Base-by-base conservation (phyloP, 53 echinoderm and acorn worm genomes). In the Actinopyga echinites region DNA sequence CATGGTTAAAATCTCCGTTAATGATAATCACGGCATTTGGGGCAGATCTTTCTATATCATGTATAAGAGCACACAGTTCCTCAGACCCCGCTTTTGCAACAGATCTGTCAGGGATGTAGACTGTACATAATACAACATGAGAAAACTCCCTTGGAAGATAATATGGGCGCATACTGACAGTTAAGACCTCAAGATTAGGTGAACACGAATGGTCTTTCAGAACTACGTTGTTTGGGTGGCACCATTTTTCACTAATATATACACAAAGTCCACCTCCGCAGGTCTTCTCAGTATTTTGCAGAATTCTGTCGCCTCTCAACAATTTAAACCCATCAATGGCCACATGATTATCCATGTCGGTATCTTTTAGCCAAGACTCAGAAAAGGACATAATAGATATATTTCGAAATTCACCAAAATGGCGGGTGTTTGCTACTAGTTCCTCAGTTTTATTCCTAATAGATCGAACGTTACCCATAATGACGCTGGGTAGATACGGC, bases 251-350 rank as follows among this genome's bases (percentile, higher is more conserved):
- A 33, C 23, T 71, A 35, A 71, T 37, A 40, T 23, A 32, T 2
- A 38, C 71, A 2, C 37, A 34, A 17, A 36, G 20, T 37, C 44
- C 34, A n/a, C 25, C 21, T 15, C n/a, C n/a, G n/a, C n/a, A n/a
- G n/a, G n/a, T n/a, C n/a, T n/a, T n/a, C n/a, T n/a, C n/a, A n/a
- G 34, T 25, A 34, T 71, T 54, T 26, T 52, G 20, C 52, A 54
- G 56, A 26, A 77, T 77, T 77, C 78, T 77, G 54, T 77, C 78
- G 49, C 78, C 53, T n/a, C 78, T 23, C 7, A 77, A 52, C 54
- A n/a, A 77, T 52, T 77, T 77, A 29, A 77, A 77, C 53, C 78
- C 53, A 53, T 77, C 78, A 24, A 49, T 52, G 54, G 78, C 56
- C 17, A 53, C 78, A 49, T 77, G 78, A 52, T 77, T 22, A 54